Conservation (phyloP, 2,113 vertebrate genomes). For the Alligator mississippiensis region DNA sequence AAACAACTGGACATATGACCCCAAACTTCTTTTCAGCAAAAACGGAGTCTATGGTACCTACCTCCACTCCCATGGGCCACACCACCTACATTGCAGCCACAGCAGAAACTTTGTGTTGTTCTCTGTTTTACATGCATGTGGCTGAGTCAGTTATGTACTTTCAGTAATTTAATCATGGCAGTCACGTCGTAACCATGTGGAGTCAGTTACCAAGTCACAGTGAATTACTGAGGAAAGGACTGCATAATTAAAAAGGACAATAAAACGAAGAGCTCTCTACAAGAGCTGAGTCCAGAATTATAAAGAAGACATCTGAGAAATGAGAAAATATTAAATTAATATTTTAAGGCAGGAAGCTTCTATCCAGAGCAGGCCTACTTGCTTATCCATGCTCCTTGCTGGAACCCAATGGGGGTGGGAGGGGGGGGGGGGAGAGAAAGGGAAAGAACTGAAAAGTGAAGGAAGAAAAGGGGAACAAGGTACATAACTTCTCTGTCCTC, state of each 20-base stretch:
- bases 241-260: slow-evolving; percentile 71
- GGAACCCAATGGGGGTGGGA: neutral
- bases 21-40: neutral
- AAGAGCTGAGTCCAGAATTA: slow-evolving; percentile 50
- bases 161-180: slow-evolving; percentile 67
- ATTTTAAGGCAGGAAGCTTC: neutral
- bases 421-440: neutral
- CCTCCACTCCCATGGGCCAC: rapidly evolving
- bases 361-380: neutral
- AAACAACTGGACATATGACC: too few relatives aligned
- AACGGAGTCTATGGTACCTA: rapidly evolving
- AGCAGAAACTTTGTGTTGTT: neutral
- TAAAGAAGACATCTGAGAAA: slow-evolving; percentile 45
- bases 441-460: neutral
- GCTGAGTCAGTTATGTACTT: slow-evolving; percentile 24
- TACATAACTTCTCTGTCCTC: neutral
- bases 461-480: neutral
- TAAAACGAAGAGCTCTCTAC: slow-evolving; percentile 65
- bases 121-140: neutral
- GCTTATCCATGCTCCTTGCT: neutral
- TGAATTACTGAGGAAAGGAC: slow-evolving; percentile 71
- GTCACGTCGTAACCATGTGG: slow-evolving; percentile 71
- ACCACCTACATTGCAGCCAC: rapidly evolving
- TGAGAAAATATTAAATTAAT: slow-evolving; percentile 31
- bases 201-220: slow-evolving; percentile 72